A percentile compares a stretch with the other conserved stretches of the same genome.
Conservation (phyloP, 2,113 vertebrate genomes). For the Mirza zaza region DNA sequence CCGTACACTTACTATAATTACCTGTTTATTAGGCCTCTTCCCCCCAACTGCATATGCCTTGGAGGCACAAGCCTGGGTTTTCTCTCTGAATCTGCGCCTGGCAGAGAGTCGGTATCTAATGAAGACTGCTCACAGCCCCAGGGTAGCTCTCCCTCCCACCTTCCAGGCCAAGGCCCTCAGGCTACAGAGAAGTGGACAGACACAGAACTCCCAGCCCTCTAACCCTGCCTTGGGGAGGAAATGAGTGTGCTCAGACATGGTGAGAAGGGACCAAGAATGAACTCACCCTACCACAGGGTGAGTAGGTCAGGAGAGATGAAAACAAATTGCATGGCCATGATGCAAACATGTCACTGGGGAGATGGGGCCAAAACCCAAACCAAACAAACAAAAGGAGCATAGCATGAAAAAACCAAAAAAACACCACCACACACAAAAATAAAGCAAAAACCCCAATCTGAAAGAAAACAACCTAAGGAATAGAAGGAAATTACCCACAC, state of each 20-base stretch:
- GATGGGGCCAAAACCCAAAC: not conserved
- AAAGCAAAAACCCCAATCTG: not conserved
- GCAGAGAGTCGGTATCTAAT: not conserved
- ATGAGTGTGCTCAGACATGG: not conserved
- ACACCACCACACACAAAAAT: not conserved
- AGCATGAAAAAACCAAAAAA: not conserved
- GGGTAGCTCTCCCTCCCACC: not conserved
- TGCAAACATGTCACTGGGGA: not conserved
- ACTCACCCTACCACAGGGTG: not conserved
- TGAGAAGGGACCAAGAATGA: not conserved
- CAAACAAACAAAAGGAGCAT: not conserved
- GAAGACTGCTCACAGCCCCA: not conserved
- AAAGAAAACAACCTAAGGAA: constrained; percentile 9
- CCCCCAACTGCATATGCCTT: not conserved
- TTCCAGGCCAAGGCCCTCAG: not conserved
- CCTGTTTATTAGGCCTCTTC: not conserved
- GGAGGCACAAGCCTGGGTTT: not conserved
- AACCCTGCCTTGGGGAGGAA: not conserved
- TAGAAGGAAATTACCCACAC: not conserved
- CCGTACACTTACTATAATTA: not conserved
- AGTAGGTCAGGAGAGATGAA: not conserved
- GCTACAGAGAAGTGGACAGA: not conserved
- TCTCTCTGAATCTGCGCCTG: not conserved
- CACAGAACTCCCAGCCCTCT: not conserved
- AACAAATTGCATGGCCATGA: not conserved